phyloP scores from a whole-genome alignment of 2,888 invertebrate species.

The Eupelmus urozonus region DNA sequence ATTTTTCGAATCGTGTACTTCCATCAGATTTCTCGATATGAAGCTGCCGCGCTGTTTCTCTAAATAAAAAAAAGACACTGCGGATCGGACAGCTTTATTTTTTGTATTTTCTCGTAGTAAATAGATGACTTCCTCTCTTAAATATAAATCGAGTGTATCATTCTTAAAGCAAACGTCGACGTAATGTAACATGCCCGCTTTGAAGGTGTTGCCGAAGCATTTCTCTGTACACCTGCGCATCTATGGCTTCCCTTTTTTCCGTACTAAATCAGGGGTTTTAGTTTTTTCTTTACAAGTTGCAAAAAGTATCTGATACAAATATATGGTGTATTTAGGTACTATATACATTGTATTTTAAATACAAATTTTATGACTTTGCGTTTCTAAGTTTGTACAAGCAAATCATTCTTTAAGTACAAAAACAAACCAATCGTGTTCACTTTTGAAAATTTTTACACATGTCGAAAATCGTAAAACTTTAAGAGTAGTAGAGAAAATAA shows the following conservation, averaged over 20 bases:
- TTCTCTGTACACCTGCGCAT: not conserved
- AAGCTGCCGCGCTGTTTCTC: slow-evolving; percentile 48
- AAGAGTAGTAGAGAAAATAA: too few species aligned
- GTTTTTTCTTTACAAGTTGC: too few species aligned
- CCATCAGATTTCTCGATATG: slow-evolving; percentile 55
- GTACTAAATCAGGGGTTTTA: too few species aligned
- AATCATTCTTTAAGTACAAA: too few species aligned
- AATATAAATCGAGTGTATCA: slow-evolving; percentile 25
- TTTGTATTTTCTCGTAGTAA: slow-evolving; percentile 53
- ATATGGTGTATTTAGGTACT: too few species aligned
- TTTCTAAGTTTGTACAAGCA: too few species aligned
- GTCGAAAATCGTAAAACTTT: too few species aligned
- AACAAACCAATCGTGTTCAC: too few species aligned
- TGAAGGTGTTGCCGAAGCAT: not conserved
- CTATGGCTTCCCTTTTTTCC: not conserved
- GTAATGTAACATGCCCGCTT: not conserved
- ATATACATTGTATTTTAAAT: too few species aligned
- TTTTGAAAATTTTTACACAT: too few species aligned
- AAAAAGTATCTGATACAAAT: too few species aligned
- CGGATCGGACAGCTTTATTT: slow-evolving; percentile 54
- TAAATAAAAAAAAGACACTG: slow-evolving; percentile 46
- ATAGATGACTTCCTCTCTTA: slow-evolving; percentile 20
- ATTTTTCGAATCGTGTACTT: slow-evolving; percentile 54
- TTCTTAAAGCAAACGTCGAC: not conserved
- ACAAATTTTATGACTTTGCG: too few species aligned